Base-by-base conservation (phyloP, 2,113 vertebrate genomes). In the Tamias sibiricus region DNA sequence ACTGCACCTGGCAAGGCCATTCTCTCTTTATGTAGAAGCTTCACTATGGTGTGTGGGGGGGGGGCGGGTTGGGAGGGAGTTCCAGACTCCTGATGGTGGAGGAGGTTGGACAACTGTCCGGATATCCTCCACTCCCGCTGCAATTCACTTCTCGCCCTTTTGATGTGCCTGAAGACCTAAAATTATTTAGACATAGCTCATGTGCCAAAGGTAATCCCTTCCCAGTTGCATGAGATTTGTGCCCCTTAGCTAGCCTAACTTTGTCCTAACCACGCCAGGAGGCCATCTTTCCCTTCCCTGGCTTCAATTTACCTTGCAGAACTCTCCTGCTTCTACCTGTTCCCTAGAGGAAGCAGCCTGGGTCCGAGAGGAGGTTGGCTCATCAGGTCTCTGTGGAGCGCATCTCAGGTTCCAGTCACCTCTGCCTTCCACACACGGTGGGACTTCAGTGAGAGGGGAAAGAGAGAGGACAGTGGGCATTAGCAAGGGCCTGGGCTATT, bases 21-120 rank as follows among this genome's bases (percentile, higher is more conserved):
- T 92, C 64, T n/a, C 64, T 80, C 42, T 69, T 22, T 14, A 16
- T 28, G 35, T 4, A 49, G 44, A 87, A 83, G 8, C 11, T 20
- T 87, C 35, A 16, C 35, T 37, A 2, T 14, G 1, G 30, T 32
- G 20, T 24, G 20, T 57, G 20, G 7, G 20, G 8, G 20, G 20
- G 1, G 20, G 7, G 20, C 8, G 20, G 20, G 1, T 0, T 24
- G 54, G 49, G 20, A 49, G 24, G 35, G 12, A 13, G 20, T 12
- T 62, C 40, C 35, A 35, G 47, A 24, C 35, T 35, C 47, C 17
- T n/a, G 22, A 2, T 37, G 44, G 24, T 42, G 44, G 69, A 59
- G 42, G 37, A 87, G 10, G 30, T 13, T 3, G 44, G 20, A n/a
- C 72, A 72, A 13, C 42, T 52, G 16, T 64, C n/a, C 20, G 74